Evolutionary conservation across 2,888 invertebrate species (phyloP).

Genomic region (Aricia artaxerxes): DNA sequence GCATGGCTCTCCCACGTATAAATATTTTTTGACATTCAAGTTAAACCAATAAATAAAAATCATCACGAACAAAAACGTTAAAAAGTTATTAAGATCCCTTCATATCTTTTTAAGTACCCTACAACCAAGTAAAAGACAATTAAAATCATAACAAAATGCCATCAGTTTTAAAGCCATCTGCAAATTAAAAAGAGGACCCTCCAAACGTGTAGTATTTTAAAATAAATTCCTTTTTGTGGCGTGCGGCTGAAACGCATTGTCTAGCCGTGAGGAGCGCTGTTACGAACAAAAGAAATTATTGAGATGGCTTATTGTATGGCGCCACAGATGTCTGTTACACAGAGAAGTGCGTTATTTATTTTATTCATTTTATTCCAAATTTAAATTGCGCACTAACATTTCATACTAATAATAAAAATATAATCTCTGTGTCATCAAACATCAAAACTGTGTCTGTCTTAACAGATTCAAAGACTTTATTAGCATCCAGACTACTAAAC

Average conservation of each 20-base stretch:
- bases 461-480: too few relatives aligned
- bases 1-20: too few relatives aligned
- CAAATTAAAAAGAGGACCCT: slow-evolving; percentile 27
- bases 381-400: too few relatives aligned
- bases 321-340: slow-evolving; percentile 42
- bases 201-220: slow-evolving; percentile 21
- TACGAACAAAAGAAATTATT: slow-evolving; percentile 52
- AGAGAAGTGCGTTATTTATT: not conserved
- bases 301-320: slow-evolving; percentile 62
- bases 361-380: not conserved
- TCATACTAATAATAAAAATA: too few relatives aligned
- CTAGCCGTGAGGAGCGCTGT: slow-evolving; percentile 37
- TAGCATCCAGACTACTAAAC: too few relatives aligned
- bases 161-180: slow-evolving; percentile 30
- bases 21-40: too few relatives aligned
- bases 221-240: slow-evolving; percentile 28
- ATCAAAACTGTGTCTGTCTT: too few relatives aligned
- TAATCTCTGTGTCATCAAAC: too few relatives aligned
- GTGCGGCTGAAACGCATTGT: slow-evolving; percentile 35
- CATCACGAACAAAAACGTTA: not conserved
- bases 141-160: not conserved
- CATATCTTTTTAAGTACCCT: not conserved
- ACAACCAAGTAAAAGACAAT: not conserved
- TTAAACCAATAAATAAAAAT: not conserved
- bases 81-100: not conserved